Conservation (phyloP, 2,888 invertebrate species). For the Chymomyza fuscimana region DNA sequence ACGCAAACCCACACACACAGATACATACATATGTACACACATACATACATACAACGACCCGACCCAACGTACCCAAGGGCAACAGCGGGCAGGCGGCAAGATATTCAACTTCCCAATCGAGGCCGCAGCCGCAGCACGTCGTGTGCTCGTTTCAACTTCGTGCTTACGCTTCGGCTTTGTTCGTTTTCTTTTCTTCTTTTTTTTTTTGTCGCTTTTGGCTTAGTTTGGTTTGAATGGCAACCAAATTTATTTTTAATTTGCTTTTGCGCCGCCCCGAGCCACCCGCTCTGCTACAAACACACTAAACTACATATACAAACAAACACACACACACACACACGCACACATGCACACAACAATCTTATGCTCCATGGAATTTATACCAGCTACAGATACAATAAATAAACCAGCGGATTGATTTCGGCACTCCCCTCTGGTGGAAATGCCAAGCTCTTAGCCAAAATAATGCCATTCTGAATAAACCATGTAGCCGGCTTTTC, state of each 20-base stretch:
- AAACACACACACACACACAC: no score
- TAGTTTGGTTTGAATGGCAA: constrained; percentile 9
- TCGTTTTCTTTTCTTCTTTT: constrained; percentile 3
- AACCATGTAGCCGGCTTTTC: not conserved
- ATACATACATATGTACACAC: not conserved
- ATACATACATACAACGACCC: not conserved
- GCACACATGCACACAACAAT: no score
- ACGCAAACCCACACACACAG: constrained; percentile 5
- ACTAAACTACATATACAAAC: not conserved
- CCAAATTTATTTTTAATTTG: constrained; percentile 16
- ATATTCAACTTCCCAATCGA: constrained; percentile 5
- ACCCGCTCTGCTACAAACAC: not conserved
- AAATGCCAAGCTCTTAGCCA: not conserved
- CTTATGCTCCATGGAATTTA: not conserved
- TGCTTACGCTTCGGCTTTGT: not conserved
- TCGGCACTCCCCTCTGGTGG: not conserved
- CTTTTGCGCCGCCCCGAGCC: not conserved
- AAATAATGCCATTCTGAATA: not conserved
- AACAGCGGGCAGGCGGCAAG: not conserved
- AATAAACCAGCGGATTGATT: not conserved
- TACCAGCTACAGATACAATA: not conserved
- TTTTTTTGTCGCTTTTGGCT: constrained; percentile 5
- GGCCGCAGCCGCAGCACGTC: not conserved
- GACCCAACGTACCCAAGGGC: constrained; percentile 4
- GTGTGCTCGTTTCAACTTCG: constrained; percentile 6